These are phyloP conservation scores for Aporophyla nigra DNA, from an alignment of 2,888 invertebrate genomes.

Conservation along the genomic window DNA sequence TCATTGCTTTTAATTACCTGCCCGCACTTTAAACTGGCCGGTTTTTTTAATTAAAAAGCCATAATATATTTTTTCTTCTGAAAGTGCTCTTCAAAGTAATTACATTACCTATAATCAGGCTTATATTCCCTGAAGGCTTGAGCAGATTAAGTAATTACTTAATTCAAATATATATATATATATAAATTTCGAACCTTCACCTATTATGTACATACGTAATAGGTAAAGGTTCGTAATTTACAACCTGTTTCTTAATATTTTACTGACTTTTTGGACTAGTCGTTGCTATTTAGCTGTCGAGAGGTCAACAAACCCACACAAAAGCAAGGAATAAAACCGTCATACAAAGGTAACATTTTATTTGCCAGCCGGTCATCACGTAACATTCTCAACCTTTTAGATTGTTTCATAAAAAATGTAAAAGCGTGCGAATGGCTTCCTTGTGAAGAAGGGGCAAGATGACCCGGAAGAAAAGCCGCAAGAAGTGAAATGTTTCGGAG, in stretches of 20 bases:
- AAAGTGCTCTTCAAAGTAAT: neutral
- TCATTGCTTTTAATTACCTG: slow-evolving; percentile 5
- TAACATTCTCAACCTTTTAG: slow-evolving; percentile 56
- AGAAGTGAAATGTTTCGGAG: slow-evolving; percentile 54
- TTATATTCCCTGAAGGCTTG: neutral
- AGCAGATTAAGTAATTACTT: neutral
- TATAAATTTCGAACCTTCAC: no score
- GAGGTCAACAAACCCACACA: neutral
- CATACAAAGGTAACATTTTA: slow-evolving; percentile 22
- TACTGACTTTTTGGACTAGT: neutral
- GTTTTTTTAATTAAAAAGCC: neutral
- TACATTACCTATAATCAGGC: neutral
- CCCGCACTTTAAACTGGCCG: neutral
- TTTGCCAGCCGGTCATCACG: slow-evolving; percentile 40
- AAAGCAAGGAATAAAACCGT: neutral
- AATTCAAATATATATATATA: no score
- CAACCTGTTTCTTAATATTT: neutral
- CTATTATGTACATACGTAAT: no score
- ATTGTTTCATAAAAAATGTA: slow-evolving; percentile 71
- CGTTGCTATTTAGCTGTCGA: no score
- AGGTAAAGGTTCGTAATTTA: neutral
- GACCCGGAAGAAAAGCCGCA: slow-evolving; percentile 59
- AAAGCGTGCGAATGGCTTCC: slow-evolving; percentile 65
- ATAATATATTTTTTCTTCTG: no score
- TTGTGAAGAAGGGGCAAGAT: slow-evolving; percentile 56